A percentile compares a stretch with the other conserved stretches of the same genome.
Conservation (phyloP, 2,888 invertebrate genomes). For the Meloe dianella region DNA sequence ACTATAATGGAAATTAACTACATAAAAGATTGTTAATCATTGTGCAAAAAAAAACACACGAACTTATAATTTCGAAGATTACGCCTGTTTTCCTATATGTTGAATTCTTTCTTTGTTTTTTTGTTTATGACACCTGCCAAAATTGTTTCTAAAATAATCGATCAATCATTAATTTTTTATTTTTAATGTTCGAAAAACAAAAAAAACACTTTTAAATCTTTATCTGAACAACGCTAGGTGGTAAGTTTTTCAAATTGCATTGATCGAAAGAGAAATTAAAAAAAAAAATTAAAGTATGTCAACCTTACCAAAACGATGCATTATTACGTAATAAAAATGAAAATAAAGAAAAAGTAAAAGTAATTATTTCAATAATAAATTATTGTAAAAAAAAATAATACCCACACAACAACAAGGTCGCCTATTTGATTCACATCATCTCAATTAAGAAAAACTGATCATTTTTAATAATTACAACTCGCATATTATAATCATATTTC, state of each 20-base stretch:
- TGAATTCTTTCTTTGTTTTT: too few relatives aligned
- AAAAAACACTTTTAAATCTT: background rate
- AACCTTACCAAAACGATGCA: slow-evolving; percentile 19
- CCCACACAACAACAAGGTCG: background rate
- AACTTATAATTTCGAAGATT: background rate
- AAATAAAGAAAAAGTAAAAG: slow-evolving; percentile 20
- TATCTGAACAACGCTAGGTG: background rate
- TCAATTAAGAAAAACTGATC: slow-evolving; percentile 10
- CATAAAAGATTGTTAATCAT: background rate
- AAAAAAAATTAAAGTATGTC: slow-evolving; percentile 14
- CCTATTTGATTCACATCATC: too few relatives aligned
- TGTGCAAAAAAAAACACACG: background rate
- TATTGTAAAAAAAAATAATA: background rate
- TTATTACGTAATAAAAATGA: slow-evolving; percentile 25
- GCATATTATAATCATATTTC: slow-evolving; percentile 5
- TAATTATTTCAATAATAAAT: background rate
- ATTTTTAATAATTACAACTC: background rate
- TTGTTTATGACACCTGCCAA: background rate
- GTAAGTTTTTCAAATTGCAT: background rate
- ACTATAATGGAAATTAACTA: background rate
- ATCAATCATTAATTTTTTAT: background rate
- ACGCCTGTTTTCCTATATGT: background rate
- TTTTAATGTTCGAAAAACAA: background rate
- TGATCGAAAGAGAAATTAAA: background rate
- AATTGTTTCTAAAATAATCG: background rate